phyloP scores from a whole-genome alignment of 1,140 invertebrate species.

The Camponotus floridanus region DNA sequence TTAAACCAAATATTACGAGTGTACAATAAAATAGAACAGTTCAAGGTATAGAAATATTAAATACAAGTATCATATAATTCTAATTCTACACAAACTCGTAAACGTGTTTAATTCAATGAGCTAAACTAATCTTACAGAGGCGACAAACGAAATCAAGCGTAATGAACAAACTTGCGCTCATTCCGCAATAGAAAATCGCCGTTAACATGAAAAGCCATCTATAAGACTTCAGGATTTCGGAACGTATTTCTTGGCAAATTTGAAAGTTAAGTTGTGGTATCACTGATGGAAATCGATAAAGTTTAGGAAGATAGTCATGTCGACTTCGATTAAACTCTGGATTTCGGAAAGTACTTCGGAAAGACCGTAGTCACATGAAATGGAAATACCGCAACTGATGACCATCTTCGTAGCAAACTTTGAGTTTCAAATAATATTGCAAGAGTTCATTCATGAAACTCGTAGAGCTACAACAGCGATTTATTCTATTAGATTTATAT shows the following conservation, averaged over 20 bases:
- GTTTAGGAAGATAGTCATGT: constrained; percentile 40
- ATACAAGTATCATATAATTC: background rate
- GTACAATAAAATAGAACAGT: background rate
- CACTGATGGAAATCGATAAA: constrained; percentile 33
- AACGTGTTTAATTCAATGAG: background rate
- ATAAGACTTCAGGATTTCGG: background rate
- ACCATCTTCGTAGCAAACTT: background rate
- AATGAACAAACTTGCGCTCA: background rate
- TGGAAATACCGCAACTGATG: constrained; percentile 24
- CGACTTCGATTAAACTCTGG: constrained; percentile 21
- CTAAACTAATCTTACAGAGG: constrained; percentile 21
- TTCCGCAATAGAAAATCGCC: constrained; percentile 15
- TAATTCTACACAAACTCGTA: background rate
- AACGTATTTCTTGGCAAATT: constrained; percentile 5
- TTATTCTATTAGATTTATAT: background rate
- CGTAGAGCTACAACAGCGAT: background rate
- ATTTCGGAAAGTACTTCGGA: constrained; percentile 54
- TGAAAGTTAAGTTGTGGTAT: constrained; percentile 32
- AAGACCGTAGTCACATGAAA: constrained; percentile 35
- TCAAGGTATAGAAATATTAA: background rate
- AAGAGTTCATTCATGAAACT: constrained; percentile 7
- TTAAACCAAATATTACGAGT: background rate
- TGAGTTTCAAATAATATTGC: constrained; percentile 21
- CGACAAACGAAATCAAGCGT: background rate
- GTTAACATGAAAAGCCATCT: constrained; percentile 14